Evolutionary conservation across 35 echinoderm and acorn worm species (phyloP).

Genomic region (Holothuria glaberrima): DNA sequence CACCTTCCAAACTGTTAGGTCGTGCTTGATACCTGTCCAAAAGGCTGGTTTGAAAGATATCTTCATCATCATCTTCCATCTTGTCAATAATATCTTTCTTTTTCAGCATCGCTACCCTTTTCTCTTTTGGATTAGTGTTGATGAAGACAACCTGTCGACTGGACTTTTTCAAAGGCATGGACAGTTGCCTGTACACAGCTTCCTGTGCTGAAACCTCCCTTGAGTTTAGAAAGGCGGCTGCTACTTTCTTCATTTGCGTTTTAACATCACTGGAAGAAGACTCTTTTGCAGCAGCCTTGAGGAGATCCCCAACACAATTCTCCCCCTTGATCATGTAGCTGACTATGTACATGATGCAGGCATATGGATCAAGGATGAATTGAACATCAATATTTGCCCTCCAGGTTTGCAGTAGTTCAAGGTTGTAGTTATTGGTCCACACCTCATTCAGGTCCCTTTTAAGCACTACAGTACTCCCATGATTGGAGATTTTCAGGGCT

Average conservation of each 20-base stretch:
- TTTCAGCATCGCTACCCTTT: constrained; percentile 15
- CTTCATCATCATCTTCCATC: constrained; percentile 34
- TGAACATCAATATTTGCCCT: constrained; percentile 56
- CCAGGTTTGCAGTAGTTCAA: constrained; percentile 24
- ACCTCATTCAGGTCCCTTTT: constrained; percentile 10
- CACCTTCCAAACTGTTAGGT: not conserved
- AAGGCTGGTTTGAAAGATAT: constrained; percentile 34
- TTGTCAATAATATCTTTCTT: not conserved
- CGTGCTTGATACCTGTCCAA: constrained; percentile 4
- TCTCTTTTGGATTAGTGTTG: constrained; percentile 29
- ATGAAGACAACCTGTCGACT: constrained; percentile 27
- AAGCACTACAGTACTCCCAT: not conserved
- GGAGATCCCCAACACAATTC: constrained; percentile 14
- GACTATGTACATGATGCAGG: constrained; percentile 51
- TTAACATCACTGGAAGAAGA: constrained; percentile 9
- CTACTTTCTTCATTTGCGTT: constrained; percentile 54
- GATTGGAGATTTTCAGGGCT: constrained; percentile 15
- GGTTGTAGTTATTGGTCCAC: constrained; percentile 47
- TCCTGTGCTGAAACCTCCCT: constrained; percentile 69
- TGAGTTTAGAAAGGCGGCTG: constrained; percentile 44
- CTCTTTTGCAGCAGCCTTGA: constrained; percentile 50
- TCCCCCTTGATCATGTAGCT: constrained; percentile 36
- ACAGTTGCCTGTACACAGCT: constrained; percentile 59
- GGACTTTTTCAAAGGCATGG: constrained; percentile 14
- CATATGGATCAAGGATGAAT: constrained; percentile 45